Percentiles rank a stretch among this genome's conserved stretches.
Evolutionary conservation across 2,888 invertebrate species (phyloP).

Genomic region (Elysia crispata): DNA sequence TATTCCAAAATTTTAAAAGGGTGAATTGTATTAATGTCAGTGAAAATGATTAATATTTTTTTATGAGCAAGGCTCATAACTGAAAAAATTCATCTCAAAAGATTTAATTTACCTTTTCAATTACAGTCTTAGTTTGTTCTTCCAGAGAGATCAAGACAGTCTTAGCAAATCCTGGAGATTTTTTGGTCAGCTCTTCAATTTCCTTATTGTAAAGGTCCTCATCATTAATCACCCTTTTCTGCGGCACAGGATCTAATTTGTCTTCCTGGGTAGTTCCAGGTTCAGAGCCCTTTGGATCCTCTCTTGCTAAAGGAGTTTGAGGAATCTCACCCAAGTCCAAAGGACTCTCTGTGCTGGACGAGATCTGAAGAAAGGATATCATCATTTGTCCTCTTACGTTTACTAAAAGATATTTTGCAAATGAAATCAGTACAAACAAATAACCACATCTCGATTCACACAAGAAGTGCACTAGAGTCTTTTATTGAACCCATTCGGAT

Average conservation of each 20-base stretch:
- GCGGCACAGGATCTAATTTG: slow-evolving; percentile 35
- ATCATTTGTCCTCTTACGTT: no score
- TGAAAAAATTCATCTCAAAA: no score
- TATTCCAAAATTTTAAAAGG: no score
- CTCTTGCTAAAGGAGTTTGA: background rate
- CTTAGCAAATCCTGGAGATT: slow-evolving; percentile 16
- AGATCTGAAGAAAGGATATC: background rate
- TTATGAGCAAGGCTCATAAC: no score
- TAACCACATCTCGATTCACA: no score
- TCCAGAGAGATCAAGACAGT: slow-evolving; percentile 33
- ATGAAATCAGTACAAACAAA: no score
- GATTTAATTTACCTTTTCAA: slow-evolving; percentile 45
- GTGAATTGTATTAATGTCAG: no score
- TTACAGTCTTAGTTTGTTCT: slow-evolving; percentile 29
- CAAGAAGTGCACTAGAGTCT: no score
- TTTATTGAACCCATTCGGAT: no score
- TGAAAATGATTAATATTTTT: no score
- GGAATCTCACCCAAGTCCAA: slow-evolving; percentile 6
- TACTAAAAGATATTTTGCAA: no score
- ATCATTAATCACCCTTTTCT: slow-evolving; percentile 48
- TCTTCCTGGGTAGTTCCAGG: slow-evolving; percentile 18
- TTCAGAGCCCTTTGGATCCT: slow-evolving; percentile 14
- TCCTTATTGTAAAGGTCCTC: slow-evolving; percentile 43
- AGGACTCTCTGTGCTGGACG: slow-evolving; percentile 2
- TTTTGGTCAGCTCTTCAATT: slow-evolving; percentile 30